Evolutionary conservation across 2,888 invertebrate genomes (phyloP).

Genomic region (Siphonodentalium dalli): DNA sequence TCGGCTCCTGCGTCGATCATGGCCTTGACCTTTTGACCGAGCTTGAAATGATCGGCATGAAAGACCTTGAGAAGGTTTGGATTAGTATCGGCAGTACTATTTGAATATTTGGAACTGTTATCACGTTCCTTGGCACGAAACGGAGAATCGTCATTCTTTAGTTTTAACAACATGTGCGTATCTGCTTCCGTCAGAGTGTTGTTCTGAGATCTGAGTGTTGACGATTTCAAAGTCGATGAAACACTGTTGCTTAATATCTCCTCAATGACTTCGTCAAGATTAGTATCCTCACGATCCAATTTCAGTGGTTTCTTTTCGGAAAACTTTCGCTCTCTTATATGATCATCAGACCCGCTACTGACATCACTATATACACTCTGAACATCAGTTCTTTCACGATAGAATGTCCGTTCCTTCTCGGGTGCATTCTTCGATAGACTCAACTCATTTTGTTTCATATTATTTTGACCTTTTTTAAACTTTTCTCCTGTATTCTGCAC

Average conservation of each 20-base stretch:
- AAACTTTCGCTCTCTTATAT: slow-evolving; percentile 41
- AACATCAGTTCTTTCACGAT: too few species aligned
- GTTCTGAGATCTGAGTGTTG: slow-evolving; percentile 28
- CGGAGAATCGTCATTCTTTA: slow-evolving; percentile 41
- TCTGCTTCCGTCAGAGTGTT: slow-evolving; percentile 50
- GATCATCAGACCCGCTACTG: too few species aligned
- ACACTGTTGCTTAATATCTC: slow-evolving; percentile 54
- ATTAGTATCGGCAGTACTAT: slow-evolving; percentile 32
- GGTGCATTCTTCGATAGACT: too few species aligned
- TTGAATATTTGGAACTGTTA: slow-evolving; percentile 25
- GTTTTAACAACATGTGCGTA: slow-evolving; percentile 35
- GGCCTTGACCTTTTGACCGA: slow-evolving; percentile 43
- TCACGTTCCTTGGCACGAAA: slow-evolving; percentile 41
- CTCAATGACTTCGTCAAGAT: slow-evolving; percentile 54
- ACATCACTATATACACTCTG: too few species aligned
- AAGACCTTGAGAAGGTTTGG: slow-evolving; percentile 39
- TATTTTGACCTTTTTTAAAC: too few species aligned
- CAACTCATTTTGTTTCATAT: too few species aligned
- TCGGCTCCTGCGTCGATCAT: slow-evolving; percentile 45
- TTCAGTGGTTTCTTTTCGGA: slow-evolving; percentile 39
- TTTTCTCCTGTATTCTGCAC: too few species aligned
- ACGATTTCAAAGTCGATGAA: slow-evolving; percentile 36
- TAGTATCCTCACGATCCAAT: slow-evolving; percentile 35
- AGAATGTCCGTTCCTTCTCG: too few species aligned
- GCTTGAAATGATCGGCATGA: slow-evolving; percentile 37